Evolutionary conservation across 2,113 vertebrate genomes (phyloP).

Genomic region (Lagopus muta): DNA sequence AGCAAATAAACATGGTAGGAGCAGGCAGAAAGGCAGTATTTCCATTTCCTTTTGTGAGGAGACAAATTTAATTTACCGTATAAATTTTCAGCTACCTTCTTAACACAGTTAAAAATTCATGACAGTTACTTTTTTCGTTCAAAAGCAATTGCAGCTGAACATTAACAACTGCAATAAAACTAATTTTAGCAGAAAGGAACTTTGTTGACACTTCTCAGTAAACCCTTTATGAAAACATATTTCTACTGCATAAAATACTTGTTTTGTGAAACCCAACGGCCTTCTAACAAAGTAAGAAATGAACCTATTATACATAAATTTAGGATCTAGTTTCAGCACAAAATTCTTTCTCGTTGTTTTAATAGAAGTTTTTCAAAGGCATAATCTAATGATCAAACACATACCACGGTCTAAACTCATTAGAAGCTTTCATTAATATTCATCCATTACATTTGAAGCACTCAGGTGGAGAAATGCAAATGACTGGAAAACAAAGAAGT

Average conservation of each 20-base stretch:
- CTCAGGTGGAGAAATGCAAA: slow-evolving; percentile 18
- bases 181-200: neutral
- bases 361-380: slow-evolving; percentile 3
- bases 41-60: slow-evolving; percentile 28
- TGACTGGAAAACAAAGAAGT: neutral
- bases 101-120: slow-evolving; percentile 5
- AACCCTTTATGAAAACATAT: neutral
- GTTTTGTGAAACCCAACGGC: neutral
- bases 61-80: slow-evolving; percentile 9
- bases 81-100: slow-evolving; percentile 27
- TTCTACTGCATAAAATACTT: neutral
- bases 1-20: slow-evolving; percentile 30
- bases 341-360: neutral
- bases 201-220: slow-evolving; percentile 7
- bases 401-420: slow-evolving; percentile 21
- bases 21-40: neutral
- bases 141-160: slow-evolving; percentile 9
- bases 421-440: slow-evolving; percentile 46
- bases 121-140: neutral
- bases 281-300: neutral
- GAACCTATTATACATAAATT: neutral
- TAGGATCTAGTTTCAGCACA: neutral
- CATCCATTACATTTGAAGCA: slow-evolving; percentile 15
- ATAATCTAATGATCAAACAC: slow-evolving; percentile 46
- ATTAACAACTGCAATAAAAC: neutral